Evolutionary conservation across 2,113 vertebrate genomes (phyloP), one percentile per base, ranked within the genome.

Genomic region (Perca fluviatilis): DNA sequence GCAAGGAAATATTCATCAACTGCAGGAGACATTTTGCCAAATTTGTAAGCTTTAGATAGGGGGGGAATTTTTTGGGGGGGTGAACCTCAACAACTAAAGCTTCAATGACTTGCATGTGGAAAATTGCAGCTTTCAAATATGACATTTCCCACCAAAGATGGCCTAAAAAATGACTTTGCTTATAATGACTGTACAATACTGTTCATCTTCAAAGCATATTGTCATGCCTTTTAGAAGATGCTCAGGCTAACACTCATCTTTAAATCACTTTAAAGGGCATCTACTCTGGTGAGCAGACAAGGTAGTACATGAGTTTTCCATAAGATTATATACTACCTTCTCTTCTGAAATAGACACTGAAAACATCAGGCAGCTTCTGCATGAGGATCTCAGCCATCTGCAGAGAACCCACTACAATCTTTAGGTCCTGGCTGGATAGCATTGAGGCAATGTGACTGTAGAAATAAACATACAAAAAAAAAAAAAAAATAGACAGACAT

Each of bases 341-440:
- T 96, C 98, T 97, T 94, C 98, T 97, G 95, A 99, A 99, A 95
- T 97, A 99, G 92, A 99, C 98, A 92, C 97, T 98, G 95, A 99
- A 99, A 87, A 99, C 98, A 92, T 99, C 98, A 74, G 98, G 98
- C 83, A 99, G 95, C 88, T 99, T 99, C 92, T 99, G 98, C 98
- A 99, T 99, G 92, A 99, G 97, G 74, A 99, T 99, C 91, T 99
- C 98, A 82, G 98, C 98, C 98, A 99, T 99, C 88, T 99, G 98
- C 91, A 99, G 95, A 76, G 98, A 99, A 94, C 98, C 98, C 66
- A 99, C 98, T 88, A 99, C 98, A 95, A 99, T 99, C 97, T 99
- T 99, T 94, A 99, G 95, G 92, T 99, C 98, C 96, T 99, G 98
- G 94, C 98, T 99, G 50, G 98, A 99, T 65, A 99, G 95, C 98